Conservation (phyloP, 2,113 vertebrate species). For the Notarius lentiginosus region DNA sequence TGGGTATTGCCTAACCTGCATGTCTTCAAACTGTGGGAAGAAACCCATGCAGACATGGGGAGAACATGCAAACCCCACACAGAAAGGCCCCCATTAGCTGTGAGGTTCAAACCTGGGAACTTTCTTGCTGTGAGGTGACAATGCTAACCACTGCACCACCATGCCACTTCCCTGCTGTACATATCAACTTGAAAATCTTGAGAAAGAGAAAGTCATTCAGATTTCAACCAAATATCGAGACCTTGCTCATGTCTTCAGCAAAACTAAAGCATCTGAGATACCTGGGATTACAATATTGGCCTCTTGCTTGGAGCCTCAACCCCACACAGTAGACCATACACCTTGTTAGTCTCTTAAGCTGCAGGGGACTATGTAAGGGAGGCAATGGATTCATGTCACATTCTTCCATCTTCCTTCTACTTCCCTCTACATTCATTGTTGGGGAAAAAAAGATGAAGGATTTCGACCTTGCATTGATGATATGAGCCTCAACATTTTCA, state of each 20-base stretch:
- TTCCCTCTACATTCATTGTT: neutral
- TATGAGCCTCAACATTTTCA: neutral
- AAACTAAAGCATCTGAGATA: neutral
- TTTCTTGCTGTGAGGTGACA: too few species aligned
- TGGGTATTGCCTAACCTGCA: too few species aligned
- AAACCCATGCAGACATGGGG: too few species aligned
- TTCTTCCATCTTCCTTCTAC: neutral
- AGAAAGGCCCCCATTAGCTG: too few species aligned
- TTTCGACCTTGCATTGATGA: neutral
- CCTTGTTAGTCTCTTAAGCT: neutral
- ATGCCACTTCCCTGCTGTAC: neutral
- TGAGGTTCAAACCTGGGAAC: too few species aligned
- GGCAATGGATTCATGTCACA: neutral
- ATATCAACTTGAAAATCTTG: neutral
- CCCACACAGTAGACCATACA: neutral
- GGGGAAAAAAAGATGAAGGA: neutral
- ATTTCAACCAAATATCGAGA: neutral
- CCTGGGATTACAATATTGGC: neutral
- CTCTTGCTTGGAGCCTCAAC: neutral
- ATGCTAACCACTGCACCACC: too few species aligned
- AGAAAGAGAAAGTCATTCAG: neutral
- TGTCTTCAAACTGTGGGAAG: too few species aligned
- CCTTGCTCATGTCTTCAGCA: neutral
- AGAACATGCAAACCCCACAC: too few species aligned
- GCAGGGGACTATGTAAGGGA: neutral